phyloP scores from a whole-genome alignment of 2,113 vertebrate genomes.

The Menura novaehollandiae region DNA sequence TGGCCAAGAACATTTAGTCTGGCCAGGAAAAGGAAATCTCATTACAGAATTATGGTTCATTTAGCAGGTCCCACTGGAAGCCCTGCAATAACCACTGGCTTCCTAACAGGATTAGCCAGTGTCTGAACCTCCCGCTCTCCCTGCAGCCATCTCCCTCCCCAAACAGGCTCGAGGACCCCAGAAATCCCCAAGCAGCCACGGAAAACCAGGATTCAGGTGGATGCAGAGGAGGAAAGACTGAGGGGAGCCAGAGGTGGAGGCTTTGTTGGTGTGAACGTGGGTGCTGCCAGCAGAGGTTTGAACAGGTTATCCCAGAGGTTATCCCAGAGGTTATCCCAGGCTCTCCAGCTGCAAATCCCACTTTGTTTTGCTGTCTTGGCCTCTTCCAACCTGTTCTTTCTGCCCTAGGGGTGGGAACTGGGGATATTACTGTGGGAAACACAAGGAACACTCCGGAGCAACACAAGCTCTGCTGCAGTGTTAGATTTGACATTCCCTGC shows the following conservation, averaged over 20 bases:
- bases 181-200: neutral
- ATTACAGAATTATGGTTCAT: constrained; percentile 61
- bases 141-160: neutral
- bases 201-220: neutral
- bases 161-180: neutral
- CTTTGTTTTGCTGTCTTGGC: neutral
- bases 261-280: rapidly evolving
- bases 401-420: neutral
- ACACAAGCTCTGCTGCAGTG: rapidly evolving
- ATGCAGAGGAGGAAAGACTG: neutral
- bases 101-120: constrained; percentile 67
- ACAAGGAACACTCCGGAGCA: rapidly evolving
- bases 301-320: neutral
- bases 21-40: constrained; percentile 62
- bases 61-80: constrained; percentile 63
- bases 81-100: constrained; percentile 62
- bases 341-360: neutral
- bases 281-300: neutral
- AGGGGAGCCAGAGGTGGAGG: neutral
- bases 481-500: neutral
- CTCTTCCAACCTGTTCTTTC: neutral
- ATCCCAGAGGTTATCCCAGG: neutral
- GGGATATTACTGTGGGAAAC: neutral
- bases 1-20: constrained; percentile 49
- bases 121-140: constrained; percentile 32